phyloP scores from a whole-genome alignment of 2,888 invertebrate species.

The Embidobia sp. region DNA sequence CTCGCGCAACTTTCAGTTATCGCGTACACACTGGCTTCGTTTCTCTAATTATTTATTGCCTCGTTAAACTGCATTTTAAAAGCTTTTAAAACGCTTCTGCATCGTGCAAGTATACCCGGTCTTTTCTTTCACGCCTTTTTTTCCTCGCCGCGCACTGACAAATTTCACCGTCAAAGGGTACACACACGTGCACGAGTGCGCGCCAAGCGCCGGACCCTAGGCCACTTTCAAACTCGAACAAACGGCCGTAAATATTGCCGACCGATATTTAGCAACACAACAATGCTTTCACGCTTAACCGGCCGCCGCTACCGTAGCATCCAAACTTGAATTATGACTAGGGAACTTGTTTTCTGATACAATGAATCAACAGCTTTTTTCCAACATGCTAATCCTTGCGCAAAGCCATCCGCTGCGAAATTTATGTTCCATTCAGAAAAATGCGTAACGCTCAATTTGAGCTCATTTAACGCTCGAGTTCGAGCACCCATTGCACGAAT shows the following conservation, averaged over 20 bases:
- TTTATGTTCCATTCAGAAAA: neutral
- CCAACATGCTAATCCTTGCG: neutral
- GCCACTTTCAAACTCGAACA: too few relatives aligned
- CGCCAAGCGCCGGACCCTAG: too few relatives aligned
- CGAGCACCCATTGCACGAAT: too few relatives aligned
- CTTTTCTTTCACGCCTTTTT: neutral
- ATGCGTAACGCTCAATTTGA: neutral
- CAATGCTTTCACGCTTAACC: slow-evolving; percentile 68
- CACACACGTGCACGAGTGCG: slow-evolving; percentile 23
- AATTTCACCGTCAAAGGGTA: slow-evolving; percentile 65
- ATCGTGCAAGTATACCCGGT: slow-evolving; percentile 19
- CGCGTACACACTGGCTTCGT: slow-evolving; percentile 51
- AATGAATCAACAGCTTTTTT: slow-evolving; percentile 19
- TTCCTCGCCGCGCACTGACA: slow-evolving; percentile 50
- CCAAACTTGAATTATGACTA: slow-evolving; percentile 21
- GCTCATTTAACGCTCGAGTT: too few relatives aligned
- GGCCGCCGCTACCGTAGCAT: slow-evolving; percentile 21
- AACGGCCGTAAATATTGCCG: slow-evolving; percentile 58
- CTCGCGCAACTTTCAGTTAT: slow-evolving; percentile 57
- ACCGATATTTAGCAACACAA: slow-evolving; percentile 68
- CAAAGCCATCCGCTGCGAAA: neutral
- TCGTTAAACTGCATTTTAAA: slow-evolving; percentile 63
- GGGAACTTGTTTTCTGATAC: slow-evolving; percentile 9
- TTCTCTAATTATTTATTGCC: slow-evolving; percentile 63
- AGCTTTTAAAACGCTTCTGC: slow-evolving; percentile 62